A percentile compares a stretch with the other conserved stretches of the same genome.
Conservation (phyloP, 2,113 vertebrate species). For the Catharus fuscescens region DNA sequence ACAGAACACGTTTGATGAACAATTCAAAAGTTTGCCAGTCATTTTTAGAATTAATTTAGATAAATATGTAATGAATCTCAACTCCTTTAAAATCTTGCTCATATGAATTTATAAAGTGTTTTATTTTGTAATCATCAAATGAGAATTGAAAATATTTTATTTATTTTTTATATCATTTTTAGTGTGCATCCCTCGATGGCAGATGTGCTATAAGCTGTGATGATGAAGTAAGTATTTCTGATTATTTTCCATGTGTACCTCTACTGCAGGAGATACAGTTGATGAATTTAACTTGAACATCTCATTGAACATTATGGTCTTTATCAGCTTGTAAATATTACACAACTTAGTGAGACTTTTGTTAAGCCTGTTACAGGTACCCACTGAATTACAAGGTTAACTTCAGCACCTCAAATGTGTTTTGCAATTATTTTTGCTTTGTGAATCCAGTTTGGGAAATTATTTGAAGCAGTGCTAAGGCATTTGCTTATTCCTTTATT, state of each 20-base stretch:
- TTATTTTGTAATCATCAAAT: not conserved
- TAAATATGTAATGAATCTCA: not conserved
- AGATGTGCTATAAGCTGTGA: constrained; percentile 97
- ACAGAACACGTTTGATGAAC: not conserved
- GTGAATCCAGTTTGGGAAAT: not conserved
- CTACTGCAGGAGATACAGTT: not conserved
- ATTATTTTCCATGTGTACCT: not conserved
- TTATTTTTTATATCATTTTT: not conserved
- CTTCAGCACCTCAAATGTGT: not conserved
- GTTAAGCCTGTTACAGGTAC: not conserved
- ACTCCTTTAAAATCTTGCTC: not conserved
- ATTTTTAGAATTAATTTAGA: not conserved
- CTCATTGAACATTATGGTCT: not conserved
- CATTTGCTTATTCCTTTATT: not conserved
- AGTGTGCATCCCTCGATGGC: constrained; percentile 95
- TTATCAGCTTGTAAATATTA: not conserved
- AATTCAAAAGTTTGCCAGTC: not conserved
- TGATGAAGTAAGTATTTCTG: constrained; percentile 84
- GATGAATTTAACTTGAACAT: not conserved
- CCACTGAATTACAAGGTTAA: not conserved
- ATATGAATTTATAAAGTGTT: not conserved
- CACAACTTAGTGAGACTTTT: not conserved
- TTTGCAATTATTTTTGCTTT: not conserved
- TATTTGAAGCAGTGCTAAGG: not conserved
- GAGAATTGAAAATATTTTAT: not conserved